Evolutionary conservation across 2,113 vertebrate genomes (phyloP).

Genomic region (Podocnemis expansa): DNA sequence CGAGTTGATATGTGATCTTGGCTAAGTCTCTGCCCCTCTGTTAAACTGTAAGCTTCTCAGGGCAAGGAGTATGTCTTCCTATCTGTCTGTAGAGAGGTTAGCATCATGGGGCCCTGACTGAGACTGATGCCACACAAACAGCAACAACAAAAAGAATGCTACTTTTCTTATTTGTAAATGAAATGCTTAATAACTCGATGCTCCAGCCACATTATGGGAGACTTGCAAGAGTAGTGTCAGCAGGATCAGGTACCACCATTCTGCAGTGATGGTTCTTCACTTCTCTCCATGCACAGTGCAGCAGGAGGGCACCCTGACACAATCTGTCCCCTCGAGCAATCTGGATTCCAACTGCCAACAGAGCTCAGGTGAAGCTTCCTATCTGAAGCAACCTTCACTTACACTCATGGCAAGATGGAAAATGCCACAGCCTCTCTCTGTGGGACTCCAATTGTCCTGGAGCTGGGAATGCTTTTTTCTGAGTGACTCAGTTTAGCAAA

Average conservation of each 20-base stretch:
- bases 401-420: neutral
- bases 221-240: neutral
- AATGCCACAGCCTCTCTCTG: neutral
- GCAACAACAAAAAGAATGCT: neutral
- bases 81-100: neutral
- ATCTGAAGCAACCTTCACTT: neutral
- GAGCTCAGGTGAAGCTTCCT: neutral
- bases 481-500: neutral
- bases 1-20: neutral
- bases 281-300: neutral
- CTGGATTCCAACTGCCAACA: neutral
- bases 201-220: neutral
- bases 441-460: neutral
- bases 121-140: neutral
- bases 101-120: neutral
- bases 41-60: neutral
- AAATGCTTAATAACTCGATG: neutral
- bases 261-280: too few relatives aligned
- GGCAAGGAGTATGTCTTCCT: neutral
- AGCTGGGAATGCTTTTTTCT: neutral
- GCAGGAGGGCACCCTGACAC: neutral
- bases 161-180: neutral
- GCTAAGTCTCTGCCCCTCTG: neutral
- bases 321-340: neutral
- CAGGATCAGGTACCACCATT: neutral